Conservation (phyloP, 1,140 invertebrate genomes). For the Galleria mellonella region DNA sequence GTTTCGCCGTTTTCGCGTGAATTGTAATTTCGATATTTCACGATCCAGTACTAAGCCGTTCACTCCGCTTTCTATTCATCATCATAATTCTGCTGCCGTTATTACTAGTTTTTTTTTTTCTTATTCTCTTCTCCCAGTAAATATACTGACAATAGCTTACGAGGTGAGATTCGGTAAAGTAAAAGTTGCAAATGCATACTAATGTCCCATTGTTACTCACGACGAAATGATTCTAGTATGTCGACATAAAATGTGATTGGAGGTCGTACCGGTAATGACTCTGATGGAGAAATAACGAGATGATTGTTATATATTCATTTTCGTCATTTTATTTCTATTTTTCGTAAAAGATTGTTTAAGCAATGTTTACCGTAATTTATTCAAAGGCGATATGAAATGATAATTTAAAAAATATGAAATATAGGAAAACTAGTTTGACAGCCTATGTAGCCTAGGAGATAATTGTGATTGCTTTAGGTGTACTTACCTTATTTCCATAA, state of each 20-base stretch:
- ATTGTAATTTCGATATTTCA: slow-evolving; percentile 6
- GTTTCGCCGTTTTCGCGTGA: slow-evolving; percentile 18
- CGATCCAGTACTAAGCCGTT: slow-evolving; percentile 23
- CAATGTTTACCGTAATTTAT: too few relatives aligned
- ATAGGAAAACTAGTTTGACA: too few relatives aligned
- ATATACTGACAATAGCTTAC: slow-evolving; percentile 14
- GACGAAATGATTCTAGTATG: slow-evolving; percentile 20
- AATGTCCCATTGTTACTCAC: slow-evolving; percentile 38
- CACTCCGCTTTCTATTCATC: slow-evolving; percentile 41
- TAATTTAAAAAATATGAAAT: too few relatives aligned
- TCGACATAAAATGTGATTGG: slow-evolving; percentile 22
- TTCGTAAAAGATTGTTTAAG: too few relatives aligned
- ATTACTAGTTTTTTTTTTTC: slow-evolving; percentile 15
- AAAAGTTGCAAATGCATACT: slow-evolving; percentile 34
- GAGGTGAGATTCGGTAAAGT: slow-evolving; percentile 19
- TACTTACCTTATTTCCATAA: too few relatives aligned
- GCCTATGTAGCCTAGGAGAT: too few relatives aligned
- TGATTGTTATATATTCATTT: slow-evolving; percentile 16
- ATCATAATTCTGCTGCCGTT: slow-evolving; percentile 24
- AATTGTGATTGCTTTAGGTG: too few relatives aligned
- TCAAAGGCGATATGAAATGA: too few relatives aligned
- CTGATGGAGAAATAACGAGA: slow-evolving; percentile 5
- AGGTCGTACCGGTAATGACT: slow-evolving; percentile 22
- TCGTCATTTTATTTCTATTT: neutral
- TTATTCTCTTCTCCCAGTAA: slow-evolving; percentile 2